A percentile compares a stretch with the other conserved stretches of the same genome.
These are phyloP conservation scores for Phrynocephalus versicolor DNA, from an alignment of 2,113 vertebrate species.

Conservation along the genomic window DNA sequence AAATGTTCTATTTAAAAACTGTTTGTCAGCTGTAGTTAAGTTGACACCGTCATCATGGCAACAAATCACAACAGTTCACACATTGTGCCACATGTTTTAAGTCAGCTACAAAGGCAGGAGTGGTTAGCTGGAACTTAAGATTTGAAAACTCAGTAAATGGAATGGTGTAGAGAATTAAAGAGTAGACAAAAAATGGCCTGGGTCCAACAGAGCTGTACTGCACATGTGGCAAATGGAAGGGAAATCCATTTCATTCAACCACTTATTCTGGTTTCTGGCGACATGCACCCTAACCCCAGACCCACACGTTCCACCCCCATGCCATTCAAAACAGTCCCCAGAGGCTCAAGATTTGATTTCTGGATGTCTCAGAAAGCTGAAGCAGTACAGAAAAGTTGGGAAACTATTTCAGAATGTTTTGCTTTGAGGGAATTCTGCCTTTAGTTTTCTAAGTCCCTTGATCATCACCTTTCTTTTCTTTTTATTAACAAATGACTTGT, in stretches of 20 bases:
- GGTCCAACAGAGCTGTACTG: not conserved
- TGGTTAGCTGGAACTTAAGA: constrained; percentile 29
- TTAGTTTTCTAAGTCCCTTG: too few species aligned
- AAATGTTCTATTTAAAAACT: constrained; percentile 83
- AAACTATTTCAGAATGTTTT: constrained; percentile 59
- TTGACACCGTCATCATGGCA: constrained; percentile 79
- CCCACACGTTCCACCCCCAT: not conserved
- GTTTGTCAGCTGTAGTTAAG: constrained; percentile 81
- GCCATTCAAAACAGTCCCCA: not conserved
- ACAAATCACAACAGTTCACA: constrained; percentile 76
- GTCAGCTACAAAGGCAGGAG: constrained; percentile 33
- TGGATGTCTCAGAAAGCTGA: not conserved
- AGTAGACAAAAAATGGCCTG: constrained; percentile 15
- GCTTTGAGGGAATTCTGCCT: too few species aligned
- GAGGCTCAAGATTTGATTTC: not conserved
- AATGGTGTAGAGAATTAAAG: constrained; percentile 22
- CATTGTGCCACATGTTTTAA: constrained; percentile 59
- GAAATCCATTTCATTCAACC: not conserved
- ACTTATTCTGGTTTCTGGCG: not conserved
- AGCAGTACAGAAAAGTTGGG: not conserved
- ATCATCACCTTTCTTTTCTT: too few species aligned
- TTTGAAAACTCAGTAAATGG: constrained; percentile 29
- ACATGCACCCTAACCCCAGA: not conserved
- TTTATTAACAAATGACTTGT: too few species aligned
- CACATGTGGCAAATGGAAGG: not conserved